Conservation (phyloP, 2,888 invertebrate genomes). For the Xiphydria camelus region DNA sequence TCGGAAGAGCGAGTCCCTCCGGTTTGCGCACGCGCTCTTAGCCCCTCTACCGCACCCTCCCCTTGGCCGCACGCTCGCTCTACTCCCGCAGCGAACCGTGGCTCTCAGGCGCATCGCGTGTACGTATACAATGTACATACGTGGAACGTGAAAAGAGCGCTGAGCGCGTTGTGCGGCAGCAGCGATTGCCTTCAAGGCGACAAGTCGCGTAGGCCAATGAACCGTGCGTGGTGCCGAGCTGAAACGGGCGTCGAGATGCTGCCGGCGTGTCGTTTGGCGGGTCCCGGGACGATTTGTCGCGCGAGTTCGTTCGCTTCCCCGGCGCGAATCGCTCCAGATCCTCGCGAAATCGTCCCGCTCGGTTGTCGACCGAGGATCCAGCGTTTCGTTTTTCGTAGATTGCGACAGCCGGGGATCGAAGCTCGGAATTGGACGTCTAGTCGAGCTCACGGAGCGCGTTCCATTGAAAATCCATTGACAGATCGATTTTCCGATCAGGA, state of each 20-base stretch:
- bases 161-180: slow-evolving; percentile 20
- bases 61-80: too few species aligned
- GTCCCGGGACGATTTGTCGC: not conserved
- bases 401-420: not conserved
- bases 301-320: not conserved
- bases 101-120: slow-evolving; percentile 6
- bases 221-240: slow-evolving; percentile 32
- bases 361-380: not conserved
- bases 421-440: too few species aligned
- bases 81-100: too few species aligned
- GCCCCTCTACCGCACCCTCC: not conserved
- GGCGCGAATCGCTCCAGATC: not conserved
- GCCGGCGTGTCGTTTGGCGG: too few species aligned
- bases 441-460: too few species aligned
- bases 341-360: not conserved
- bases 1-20: too few species aligned
- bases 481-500: too few species aligned
- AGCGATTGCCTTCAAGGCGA: slow-evolving; percentile 50
- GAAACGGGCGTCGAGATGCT: not conserved
- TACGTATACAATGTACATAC: slow-evolving; percentile 23
- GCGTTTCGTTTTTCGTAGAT: not conserved
- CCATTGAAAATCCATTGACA: too few species aligned
- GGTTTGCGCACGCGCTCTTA: too few species aligned
- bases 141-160: slow-evolving; percentile 43
- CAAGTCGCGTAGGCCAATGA: slow-evolving; percentile 52